Conservation (phyloP, 2,888 invertebrate genomes). For the Drosophila mayaguana region DNA sequence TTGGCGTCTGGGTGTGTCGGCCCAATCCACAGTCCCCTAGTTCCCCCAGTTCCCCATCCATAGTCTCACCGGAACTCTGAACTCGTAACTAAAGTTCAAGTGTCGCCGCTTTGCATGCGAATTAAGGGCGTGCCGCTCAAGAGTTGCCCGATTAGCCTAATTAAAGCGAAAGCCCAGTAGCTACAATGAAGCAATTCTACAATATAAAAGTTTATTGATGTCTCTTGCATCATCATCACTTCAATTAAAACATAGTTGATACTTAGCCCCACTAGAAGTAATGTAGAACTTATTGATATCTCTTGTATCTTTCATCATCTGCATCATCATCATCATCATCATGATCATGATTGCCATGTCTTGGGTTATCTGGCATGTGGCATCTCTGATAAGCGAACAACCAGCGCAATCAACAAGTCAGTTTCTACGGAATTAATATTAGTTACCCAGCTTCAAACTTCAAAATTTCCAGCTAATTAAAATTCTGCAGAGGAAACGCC, state of each 20-base stretch:
- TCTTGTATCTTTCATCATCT: neutral
- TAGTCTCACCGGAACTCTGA: slow-evolving; percentile 22
- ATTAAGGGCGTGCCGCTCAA: slow-evolving; percentile 44
- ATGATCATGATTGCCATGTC: slow-evolving; percentile 29
- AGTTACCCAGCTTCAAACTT: slow-evolving; percentile 23
- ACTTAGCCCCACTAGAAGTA: neutral
- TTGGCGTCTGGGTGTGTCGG: slow-evolving; percentile 54
- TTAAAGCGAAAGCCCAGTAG: slow-evolving; percentile 23
- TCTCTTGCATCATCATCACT: slow-evolving; percentile 14
- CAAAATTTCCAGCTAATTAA: slow-evolving; percentile 50
- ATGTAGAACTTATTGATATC: neutral
- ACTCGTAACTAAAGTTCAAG: slow-evolving; percentile 62
- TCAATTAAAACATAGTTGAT: neutral
- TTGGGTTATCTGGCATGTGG: slow-evolving; percentile 37
- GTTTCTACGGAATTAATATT: slow-evolving; percentile 45
- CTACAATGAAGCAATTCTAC: neutral
- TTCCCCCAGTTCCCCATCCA: neutral
- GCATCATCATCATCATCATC: slow-evolving; percentile 13
- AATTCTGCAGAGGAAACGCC: slow-evolving; percentile 52
- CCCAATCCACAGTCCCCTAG: neutral
- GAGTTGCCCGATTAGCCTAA: slow-evolving; percentile 54
- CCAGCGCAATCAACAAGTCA: slow-evolving; percentile 42
- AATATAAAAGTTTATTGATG: neutral
- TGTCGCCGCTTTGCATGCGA: slow-evolving; percentile 54
- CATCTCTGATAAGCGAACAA: slow-evolving; percentile 59